Evolutionary conservation across 37 sponge, comb jelly and placozoan genomes (phyloP).

Genomic region (Aplysina aerophoba): DNA sequence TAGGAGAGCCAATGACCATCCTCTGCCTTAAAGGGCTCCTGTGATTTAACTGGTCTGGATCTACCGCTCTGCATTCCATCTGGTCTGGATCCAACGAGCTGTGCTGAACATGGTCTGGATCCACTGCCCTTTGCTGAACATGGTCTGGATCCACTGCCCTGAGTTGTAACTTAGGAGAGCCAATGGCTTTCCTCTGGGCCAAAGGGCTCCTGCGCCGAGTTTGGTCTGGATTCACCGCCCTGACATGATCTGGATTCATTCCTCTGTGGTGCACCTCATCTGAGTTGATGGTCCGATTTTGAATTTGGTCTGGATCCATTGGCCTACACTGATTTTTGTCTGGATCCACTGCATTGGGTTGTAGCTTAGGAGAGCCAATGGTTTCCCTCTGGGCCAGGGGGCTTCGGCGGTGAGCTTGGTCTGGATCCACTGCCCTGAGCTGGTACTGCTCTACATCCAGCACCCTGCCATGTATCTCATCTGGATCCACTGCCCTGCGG

Average conservation of each 20-base stretch:
- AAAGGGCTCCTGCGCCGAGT: too few relatives aligned
- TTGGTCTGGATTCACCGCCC: too few relatives aligned
- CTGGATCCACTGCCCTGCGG: too few relatives aligned
- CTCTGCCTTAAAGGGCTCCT: background rate
- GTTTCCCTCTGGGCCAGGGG: too few relatives aligned
- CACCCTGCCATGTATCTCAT: too few relatives aligned
- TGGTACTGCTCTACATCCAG: too few relatives aligned
- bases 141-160: constrained; percentile 26
- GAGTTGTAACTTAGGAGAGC: too few relatives aligned
- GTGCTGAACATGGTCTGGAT: constrained; percentile 1
- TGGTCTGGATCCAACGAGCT: constrained; percentile 5
- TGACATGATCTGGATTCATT: background rate
- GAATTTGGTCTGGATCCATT: background rate
- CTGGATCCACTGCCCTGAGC: too few relatives aligned
- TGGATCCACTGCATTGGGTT: constrained; percentile 22
- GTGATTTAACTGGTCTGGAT: background rate
- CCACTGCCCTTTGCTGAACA: background rate
- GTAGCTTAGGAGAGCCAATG: background rate
- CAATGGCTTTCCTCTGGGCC: too few relatives aligned
- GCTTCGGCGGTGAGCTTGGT: too few relatives aligned
- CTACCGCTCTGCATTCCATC: background rate
- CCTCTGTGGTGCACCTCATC: background rate
- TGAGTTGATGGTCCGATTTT: background rate
- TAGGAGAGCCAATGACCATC: background rate
- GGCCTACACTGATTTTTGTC: background rate